phyloP scores from a whole-genome alignment of 35 echinoderm and acorn worm species.

The Ptychodera flava region DNA sequence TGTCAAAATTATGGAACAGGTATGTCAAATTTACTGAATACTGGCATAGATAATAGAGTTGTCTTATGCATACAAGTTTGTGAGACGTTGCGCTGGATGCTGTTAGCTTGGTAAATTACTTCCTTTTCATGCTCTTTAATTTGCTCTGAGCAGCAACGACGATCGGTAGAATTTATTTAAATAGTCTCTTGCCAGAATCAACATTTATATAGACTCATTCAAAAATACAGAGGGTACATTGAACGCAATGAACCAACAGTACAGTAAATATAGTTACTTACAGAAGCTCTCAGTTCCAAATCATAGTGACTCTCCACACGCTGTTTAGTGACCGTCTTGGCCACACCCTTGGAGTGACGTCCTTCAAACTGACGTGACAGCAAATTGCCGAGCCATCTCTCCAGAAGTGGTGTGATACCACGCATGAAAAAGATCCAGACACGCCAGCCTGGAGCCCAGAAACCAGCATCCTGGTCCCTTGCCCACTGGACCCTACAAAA shows the following conservation, averaged over 20 bases:
- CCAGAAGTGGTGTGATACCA: slow-evolving; percentile 92
- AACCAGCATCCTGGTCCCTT: slow-evolving; percentile 94
- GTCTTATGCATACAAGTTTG: no score
- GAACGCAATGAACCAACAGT: no score
- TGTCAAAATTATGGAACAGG: not conserved
- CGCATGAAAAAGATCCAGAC: slow-evolving; percentile 99
- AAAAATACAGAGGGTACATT: no score
- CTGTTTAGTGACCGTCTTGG: slow-evolving; percentile 98
- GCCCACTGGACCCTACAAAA: slow-evolving; percentile 78
- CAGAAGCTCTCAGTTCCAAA: slow-evolving; percentile 88
- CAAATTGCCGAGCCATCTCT: slow-evolving; percentile 94
- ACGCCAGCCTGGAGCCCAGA: slow-evolving; percentile 96
- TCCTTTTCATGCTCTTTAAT: no score
- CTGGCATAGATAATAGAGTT: no score
- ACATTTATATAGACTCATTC: no score
- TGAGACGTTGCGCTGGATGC: no score
- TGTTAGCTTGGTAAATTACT: no score
- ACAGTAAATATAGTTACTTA: no score
- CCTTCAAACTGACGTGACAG: slow-evolving; percentile 99
- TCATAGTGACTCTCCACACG: slow-evolving; percentile 98
- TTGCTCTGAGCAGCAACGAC: no score
- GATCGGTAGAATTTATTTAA: no score
- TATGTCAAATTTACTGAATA: not conserved
- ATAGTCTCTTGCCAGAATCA: no score
- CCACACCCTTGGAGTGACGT: slow-evolving; percentile 94